Evolutionary conservation across 1,140 invertebrate genomes (phyloP).

Genomic region (Amyelois transitella): DNA sequence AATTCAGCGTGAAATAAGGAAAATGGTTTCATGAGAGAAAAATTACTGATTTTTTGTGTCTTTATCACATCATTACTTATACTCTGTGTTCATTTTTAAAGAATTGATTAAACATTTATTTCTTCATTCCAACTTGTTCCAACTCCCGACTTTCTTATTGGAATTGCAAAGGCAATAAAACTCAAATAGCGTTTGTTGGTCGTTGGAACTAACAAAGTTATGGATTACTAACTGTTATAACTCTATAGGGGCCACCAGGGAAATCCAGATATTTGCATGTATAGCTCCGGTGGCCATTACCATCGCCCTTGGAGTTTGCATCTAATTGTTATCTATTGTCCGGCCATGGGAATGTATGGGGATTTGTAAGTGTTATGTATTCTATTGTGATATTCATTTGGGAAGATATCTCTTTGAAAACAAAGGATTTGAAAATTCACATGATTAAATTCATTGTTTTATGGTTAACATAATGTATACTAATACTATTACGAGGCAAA

Average conservation of each 20-base stretch:
- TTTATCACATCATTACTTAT: too few relatives aligned
- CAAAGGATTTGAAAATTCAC: too few relatives aligned
- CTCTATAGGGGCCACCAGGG: constrained; percentile 44
- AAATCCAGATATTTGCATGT: constrained; percentile 62
- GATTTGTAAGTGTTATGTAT: background rate
- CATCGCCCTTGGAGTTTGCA: constrained; percentile 51
- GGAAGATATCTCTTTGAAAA: too few relatives aligned
- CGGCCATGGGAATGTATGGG: constrained; percentile 43
- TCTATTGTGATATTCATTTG: too few relatives aligned
- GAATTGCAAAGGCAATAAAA: background rate
- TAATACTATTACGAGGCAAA: too few relatives aligned
- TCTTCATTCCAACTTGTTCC: background rate
- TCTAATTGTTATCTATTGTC: constrained; percentile 64
- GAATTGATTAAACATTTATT: too few relatives aligned
- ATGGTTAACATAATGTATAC: too few relatives aligned
- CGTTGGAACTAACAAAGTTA: constrained; percentile 23
- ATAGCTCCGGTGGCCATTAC: constrained; percentile 41
- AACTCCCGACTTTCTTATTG: background rate
- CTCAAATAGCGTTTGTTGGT: background rate
- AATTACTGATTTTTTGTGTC: too few relatives aligned
- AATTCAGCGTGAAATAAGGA: too few relatives aligned
- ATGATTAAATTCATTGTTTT: too few relatives aligned
- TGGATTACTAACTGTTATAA: constrained; percentile 31
- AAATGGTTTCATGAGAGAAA: too few relatives aligned
- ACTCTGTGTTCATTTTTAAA: too few relatives aligned